These are phyloP conservation scores for Thereuonema tuberculata DNA, from an alignment of 1,140 invertebrate genomes.

Conservation along the genomic window DNA sequence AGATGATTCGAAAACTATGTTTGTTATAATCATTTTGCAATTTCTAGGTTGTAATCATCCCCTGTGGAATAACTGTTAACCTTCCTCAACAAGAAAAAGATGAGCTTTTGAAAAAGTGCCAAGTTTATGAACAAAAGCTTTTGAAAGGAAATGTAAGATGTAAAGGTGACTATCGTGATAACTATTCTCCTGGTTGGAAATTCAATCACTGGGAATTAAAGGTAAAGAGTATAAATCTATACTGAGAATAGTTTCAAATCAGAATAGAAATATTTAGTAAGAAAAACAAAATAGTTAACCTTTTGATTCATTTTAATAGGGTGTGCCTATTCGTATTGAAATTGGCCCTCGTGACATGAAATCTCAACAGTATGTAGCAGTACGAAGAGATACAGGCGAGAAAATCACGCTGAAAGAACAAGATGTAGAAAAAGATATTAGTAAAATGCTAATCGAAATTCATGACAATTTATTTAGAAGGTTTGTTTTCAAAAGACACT, in stretches of 20 bases:
- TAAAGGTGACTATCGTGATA: constrained; percentile 72
- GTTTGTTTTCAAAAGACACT: no score
- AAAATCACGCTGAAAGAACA: constrained; percentile 54
- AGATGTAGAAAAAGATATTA: constrained; percentile 41
- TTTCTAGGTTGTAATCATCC: constrained; percentile 66
- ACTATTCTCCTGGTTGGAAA: constrained; percentile 99
- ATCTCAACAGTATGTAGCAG: constrained; percentile 70
- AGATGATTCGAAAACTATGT: background rate
- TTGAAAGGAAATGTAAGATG: constrained; percentile 46
- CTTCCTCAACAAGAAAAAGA: constrained; percentile 55
- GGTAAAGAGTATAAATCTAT: no score
- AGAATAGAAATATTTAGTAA: no score
- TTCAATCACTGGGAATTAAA: constrained; percentile 99
- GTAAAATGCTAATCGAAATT: constrained; percentile 59
- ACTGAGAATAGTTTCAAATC: no score
- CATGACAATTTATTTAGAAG: constrained; percentile 64
- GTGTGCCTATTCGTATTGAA: constrained; percentile 90
- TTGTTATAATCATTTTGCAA: background rate
- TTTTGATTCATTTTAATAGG: no score
- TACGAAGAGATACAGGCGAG: constrained; percentile 71
- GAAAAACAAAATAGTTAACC: no score
- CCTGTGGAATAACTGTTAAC: constrained; percentile 84
- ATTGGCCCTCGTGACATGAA: constrained; percentile 91
- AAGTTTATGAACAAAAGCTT: constrained; percentile 34
- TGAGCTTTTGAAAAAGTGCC: constrained; percentile 54